Conservation (phyloP, 2,113 vertebrate genomes). For the Ploceus nigricollis region DNA sequence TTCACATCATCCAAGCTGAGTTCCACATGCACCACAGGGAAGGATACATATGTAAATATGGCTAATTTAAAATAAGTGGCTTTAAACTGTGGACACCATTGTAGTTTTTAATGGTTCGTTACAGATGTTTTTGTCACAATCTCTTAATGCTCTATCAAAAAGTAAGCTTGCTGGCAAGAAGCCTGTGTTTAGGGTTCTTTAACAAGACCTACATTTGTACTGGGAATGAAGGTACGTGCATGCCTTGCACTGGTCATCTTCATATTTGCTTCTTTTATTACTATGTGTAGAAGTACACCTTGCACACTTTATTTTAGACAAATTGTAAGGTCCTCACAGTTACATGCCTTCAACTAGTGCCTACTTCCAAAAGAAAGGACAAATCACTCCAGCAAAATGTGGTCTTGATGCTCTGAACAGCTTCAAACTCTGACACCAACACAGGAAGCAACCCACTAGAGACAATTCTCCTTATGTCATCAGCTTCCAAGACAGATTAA, state of each 20-base stretch:
- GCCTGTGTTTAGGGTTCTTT: not conserved
- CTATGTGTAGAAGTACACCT: not conserved
- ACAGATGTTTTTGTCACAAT: not conserved
- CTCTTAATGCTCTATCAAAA: not conserved
- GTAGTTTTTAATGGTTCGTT: not conserved
- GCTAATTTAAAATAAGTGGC: not conserved
- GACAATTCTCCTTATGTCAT: not conserved
- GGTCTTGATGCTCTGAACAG: not conserved
- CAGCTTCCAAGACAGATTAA: not conserved
- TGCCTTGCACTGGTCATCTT: not conserved
- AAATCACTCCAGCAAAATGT: not conserved
- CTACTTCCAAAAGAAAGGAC: not conserved
- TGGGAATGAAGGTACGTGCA: not conserved
- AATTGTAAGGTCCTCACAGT: not conserved
- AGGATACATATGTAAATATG: not conserved
- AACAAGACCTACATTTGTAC: not conserved
- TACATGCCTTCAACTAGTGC: not conserved
- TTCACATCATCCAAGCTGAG: not conserved
- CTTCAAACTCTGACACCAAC: not conserved
- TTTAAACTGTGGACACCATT: not conserved
- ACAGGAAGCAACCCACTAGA: not conserved
- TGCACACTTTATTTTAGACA: not conserved
- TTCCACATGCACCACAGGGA: not conserved
- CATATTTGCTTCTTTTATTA: not conserved
- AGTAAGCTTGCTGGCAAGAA: not conserved